Base-by-base conservation (phyloP, 2,888 invertebrate species). In the Melinaea menophilus region DNA sequence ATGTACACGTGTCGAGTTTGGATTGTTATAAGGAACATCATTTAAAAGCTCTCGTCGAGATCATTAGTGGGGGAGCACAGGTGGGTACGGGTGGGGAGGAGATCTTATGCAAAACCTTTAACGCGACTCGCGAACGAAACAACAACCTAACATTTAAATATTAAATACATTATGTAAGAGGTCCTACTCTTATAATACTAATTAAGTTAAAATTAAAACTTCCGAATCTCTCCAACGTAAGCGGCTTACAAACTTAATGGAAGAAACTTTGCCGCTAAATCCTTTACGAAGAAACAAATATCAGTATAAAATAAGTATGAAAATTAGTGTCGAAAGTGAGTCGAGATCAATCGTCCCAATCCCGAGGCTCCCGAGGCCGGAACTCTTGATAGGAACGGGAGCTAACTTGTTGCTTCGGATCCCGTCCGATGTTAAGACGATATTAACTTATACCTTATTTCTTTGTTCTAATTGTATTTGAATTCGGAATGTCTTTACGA, bases 1-100 rank as follows among this genome's bases (percentile, higher is more conserved):
- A 78, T 79, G 79, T 80, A 77, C 81, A 84, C 83, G 84, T 82
- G 84, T 84, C 78, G 83, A 82, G 79, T 83, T 82, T 69, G 76
- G 79, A 87, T 88, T 88, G 87, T 90, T 88, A 81, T 86, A 78
- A 84, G 82, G 82, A 80, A 85, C 81, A 87, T 87, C 86, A 88
- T 88, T 89, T 86, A 83, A 86, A 89, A 87, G 80, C 83, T 83
- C 84, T 84, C 79, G 75, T 81, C 78, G 78, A 79, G 83, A 82
- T 88, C 88, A 85, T 88, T 87, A 87, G 80, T 78, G 75, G 68
- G 70, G 73, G 68, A 73, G 72, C 72, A 41, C 41, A 65, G 64
- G 63, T 61, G 71, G 68, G 66, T 70, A 72, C 72, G 73, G 73
- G 70, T 72, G 75, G 71, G 70, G 74, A 73, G 65, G 22, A 57